Conservation (phyloP, 2,888 invertebrate species). For the Thymelicus acteon region DNA sequence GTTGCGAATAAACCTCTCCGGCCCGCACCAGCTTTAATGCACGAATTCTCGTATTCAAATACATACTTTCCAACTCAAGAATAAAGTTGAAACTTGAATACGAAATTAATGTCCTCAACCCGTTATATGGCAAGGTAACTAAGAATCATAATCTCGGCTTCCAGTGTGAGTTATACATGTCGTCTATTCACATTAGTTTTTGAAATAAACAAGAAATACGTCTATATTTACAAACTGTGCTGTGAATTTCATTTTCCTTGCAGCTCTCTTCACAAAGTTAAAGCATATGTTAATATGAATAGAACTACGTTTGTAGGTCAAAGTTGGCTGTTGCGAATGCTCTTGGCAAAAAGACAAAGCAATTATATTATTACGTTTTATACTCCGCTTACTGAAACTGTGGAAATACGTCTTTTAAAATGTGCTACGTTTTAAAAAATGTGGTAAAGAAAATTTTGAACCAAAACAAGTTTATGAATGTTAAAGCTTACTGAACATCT, state of each 20-base stretch:
- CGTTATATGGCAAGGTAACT: constrained; percentile 45
- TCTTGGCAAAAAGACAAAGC: constrained; percentile 25
- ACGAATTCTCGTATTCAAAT: constrained; percentile 39
- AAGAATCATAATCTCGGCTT: constrained; percentile 76
- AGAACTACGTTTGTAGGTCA: constrained; percentile 30
- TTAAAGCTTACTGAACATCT: too few relatives aligned
- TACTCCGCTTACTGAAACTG: constrained; percentile 6
- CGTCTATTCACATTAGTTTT: constrained; percentile 76
- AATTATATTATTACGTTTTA: constrained; percentile 15
- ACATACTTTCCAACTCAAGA: constrained; percentile 40
- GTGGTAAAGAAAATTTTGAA: background rate
- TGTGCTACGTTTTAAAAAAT: background rate
- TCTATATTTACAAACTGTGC: constrained; percentile 43
- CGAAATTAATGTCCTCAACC: constrained; percentile 40
- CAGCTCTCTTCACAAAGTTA: constrained; percentile 30
- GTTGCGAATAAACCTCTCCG: constrained; percentile 52
- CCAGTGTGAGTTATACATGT: constrained; percentile 70
- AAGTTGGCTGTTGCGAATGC: constrained; percentile 22
- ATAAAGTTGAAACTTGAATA: constrained; percentile 48
- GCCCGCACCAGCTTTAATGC: constrained; percentile 44
- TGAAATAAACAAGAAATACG: constrained; percentile 69
- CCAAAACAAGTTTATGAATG: background rate
- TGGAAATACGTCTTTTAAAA: background rate
- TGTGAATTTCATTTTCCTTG: constrained; percentile 26
- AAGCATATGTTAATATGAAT: constrained; percentile 29